Conservation (phyloP, 1,140 invertebrate species). For the Brachionus rotundiformis region DNA sequence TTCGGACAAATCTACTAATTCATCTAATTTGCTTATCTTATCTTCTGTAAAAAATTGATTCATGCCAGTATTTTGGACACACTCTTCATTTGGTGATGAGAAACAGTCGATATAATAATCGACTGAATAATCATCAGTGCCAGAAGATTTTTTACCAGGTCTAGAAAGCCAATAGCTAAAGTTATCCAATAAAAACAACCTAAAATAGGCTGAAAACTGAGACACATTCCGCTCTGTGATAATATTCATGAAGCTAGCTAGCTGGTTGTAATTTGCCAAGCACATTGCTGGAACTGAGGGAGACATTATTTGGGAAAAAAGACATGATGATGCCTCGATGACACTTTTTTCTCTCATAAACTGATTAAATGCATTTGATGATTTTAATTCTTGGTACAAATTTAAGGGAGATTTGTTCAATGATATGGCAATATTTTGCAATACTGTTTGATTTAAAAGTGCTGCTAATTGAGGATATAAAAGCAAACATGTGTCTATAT, state of each 20-base stretch:
- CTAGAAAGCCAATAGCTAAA: neutral
- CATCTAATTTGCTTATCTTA: neutral
- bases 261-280: neutral
- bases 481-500: neutral
- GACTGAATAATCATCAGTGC: neutral
- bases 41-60: neutral
- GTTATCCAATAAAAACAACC: neutral
- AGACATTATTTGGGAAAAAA: neutral
- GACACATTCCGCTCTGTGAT: neutral
- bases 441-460: neutral
- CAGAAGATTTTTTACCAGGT: neutral
- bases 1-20: neutral
- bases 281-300: neutral
- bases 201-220: neutral
- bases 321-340: neutral
- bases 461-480: neutral
- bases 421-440: neutral
- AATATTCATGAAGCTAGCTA: neutral
- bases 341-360: neutral
- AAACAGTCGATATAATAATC: neutral
- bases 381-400: neutral
- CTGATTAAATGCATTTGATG: neutral
- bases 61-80: neutral
- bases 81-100: neutral
- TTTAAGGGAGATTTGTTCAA: neutral